Conservation (phyloP, 1,140 invertebrate species). For the Diorhabda elongata region DNA sequence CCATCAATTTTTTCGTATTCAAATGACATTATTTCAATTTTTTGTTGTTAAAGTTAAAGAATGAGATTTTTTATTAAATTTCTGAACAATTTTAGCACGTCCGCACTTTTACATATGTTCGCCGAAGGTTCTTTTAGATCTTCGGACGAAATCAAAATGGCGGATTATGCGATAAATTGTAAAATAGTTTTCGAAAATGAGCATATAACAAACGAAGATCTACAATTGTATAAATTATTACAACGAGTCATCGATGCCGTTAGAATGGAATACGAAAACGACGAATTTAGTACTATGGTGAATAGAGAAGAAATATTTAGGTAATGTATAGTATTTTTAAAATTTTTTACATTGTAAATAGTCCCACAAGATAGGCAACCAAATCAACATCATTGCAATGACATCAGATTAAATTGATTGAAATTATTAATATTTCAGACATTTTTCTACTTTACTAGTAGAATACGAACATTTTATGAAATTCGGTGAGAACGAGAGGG, state of each 20-base stretch:
- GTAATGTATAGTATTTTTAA: background rate
- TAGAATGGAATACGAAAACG: background rate
- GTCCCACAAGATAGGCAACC: too few relatives aligned
- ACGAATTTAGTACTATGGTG: background rate
- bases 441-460: background rate
- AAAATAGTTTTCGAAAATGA: conserved; percentile 3
- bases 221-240: background rate
- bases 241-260: background rate
- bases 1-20: too few relatives aligned
- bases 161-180: conserved; percentile 5
- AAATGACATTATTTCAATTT: too few relatives aligned
- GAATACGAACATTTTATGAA: background rate
- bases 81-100: background rate
- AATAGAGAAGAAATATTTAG: background rate
- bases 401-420: background rate
- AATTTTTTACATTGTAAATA: too few relatives aligned
- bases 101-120: background rate
- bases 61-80: conserved; percentile 10
- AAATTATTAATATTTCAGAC: background rate
- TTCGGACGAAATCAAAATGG: conserved; percentile 2
- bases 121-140: background rate
- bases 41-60: background rate
- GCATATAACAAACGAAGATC: background rate
- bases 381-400: too few relatives aligned
- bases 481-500: conserved; percentile 4